Conservation (phyloP, 1,140 invertebrate species). For the Dryas iulia region DNA sequence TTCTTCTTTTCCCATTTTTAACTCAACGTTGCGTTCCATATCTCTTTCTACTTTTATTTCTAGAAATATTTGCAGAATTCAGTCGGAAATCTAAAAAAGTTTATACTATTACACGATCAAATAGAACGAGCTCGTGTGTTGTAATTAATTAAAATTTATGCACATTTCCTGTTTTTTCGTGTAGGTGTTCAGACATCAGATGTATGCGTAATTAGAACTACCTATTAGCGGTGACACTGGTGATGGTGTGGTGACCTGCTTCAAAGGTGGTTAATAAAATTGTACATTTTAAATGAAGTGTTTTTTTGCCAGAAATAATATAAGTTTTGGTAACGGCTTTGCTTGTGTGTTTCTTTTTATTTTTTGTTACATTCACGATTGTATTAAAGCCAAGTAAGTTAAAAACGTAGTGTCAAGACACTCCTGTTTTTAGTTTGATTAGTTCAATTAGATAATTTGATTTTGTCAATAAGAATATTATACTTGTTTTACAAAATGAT, state of each 20-base stretch:
- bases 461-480: too few relatives aligned
- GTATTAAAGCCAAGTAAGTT: too few relatives aligned
- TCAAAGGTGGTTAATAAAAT: background rate
- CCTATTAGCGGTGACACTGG: slow-evolving; percentile 21
- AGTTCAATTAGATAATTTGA: too few relatives aligned
- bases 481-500: too few relatives aligned
- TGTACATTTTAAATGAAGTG: background rate
- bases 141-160: slow-evolving; percentile 16
- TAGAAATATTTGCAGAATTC: background rate
- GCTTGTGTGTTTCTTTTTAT: too few relatives aligned
- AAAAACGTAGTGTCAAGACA: too few relatives aligned
- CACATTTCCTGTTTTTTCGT: slow-evolving; percentile 25
- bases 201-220: slow-evolving; percentile 20
- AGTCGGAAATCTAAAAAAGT: background rate
- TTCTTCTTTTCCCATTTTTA: too few relatives aligned
- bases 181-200: slow-evolving; percentile 33
- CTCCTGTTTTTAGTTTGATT: too few relatives aligned
- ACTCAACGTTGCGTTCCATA: too few relatives aligned
- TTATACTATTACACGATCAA: background rate
- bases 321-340: background rate
- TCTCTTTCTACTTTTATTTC: too few relatives aligned
- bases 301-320: background rate
- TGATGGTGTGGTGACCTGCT: background rate
- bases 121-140: background rate
- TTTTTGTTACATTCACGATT: too few relatives aligned